phyloP scores from a whole-genome alignment of 2,888 invertebrate species.

The Atrina japonica region DNA sequence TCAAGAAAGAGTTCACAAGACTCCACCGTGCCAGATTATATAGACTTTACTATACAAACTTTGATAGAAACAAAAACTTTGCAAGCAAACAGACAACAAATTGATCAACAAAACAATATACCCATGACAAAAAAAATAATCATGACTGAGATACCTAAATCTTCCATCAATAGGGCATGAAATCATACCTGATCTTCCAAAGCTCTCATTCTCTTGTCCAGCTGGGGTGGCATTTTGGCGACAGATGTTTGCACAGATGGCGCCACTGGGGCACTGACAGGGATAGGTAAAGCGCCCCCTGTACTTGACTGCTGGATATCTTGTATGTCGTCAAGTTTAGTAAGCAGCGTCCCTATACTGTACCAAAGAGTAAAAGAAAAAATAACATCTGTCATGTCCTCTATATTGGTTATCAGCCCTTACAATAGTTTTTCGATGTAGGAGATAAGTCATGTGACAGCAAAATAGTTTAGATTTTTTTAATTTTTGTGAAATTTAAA shows the following conservation, averaged over 20 bases:
- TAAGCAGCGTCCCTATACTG: slow-evolving; percentile 59
- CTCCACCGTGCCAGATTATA: no score
- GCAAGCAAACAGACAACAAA: not conserved
- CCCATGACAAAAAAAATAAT: no score
- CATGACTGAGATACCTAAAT: not conserved
- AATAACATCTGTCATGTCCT: not conserved
- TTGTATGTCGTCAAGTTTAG: slow-evolving; percentile 62
- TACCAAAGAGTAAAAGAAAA: no score
- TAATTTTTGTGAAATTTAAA: no score
- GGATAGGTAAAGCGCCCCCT: not conserved
- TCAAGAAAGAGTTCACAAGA: no score
- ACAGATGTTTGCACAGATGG: slow-evolving; percentile 26
- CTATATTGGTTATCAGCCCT: no score
- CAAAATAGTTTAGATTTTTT: no score
- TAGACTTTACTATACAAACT: not conserved
- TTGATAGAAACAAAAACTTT: not conserved
- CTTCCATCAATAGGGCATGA: not conserved
- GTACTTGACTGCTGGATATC: slow-evolving; percentile 43
- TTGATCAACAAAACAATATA: no score
- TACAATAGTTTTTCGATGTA: no score
- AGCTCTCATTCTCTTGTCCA: slow-evolving; percentile 63
- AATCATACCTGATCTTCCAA: slow-evolving; percentile 71
- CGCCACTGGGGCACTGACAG: not conserved
- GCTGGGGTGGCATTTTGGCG: slow-evolving; percentile 57
- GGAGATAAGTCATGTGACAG: no score